phyloP scores from a whole-genome alignment of 2,113 vertebrate genomes.

The Boleophthalmus pectinirostris region DNA sequence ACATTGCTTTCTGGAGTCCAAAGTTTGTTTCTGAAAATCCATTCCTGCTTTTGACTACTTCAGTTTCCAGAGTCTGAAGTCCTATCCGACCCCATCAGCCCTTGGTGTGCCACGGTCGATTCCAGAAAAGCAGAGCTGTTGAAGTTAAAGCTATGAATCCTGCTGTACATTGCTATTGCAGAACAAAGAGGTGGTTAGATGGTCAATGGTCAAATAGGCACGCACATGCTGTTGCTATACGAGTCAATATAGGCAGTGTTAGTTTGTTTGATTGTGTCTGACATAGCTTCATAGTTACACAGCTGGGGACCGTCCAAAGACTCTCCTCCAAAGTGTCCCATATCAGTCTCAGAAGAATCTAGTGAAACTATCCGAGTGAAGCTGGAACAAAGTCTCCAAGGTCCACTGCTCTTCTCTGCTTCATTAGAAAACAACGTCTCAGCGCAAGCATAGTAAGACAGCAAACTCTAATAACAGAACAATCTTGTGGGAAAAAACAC shows the following conservation, averaged over 20 bases:
- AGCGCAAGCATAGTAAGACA: slow-evolving; percentile 44
- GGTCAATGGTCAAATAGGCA: slow-evolving; percentile 57
- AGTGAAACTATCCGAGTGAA: slow-evolving; percentile 16
- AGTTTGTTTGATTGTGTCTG: slow-evolving; percentile 49
- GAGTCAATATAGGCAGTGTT: slow-evolving; percentile 64
- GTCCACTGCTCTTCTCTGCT: slow-evolving; percentile 41
- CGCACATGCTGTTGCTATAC: slow-evolving; percentile 37
- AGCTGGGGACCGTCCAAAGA: slow-evolving; percentile 22
- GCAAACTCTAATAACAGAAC: slow-evolving; percentile 50
- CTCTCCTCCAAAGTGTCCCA: slow-evolving; percentile 10
- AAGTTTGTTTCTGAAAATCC: slow-evolving; percentile 10
- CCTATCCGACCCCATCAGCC: slow-evolving; percentile 46
- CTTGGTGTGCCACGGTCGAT: slow-evolving; percentile 51
- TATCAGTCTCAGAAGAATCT: slow-evolving; percentile 12
- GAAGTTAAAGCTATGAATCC: slow-evolving; percentile 73
- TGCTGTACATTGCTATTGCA: slow-evolving; percentile 58
- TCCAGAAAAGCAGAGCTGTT: slow-evolving; percentile 49
- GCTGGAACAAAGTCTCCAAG: slow-evolving; percentile 33
- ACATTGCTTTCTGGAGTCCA: slow-evolving; percentile 38
- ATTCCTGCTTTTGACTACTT: slow-evolving; percentile 18
- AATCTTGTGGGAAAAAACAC: slow-evolving; percentile 46
- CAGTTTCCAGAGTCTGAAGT: slow-evolving; percentile 29
- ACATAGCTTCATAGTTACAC: slow-evolving; percentile 19
- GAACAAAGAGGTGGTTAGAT: slow-evolving; percentile 50
- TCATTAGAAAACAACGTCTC: slow-evolving; percentile 24